Base-by-base conservation (phyloP, 2,113 vertebrate genomes). In the Epinephelus cyanopodus region DNA sequence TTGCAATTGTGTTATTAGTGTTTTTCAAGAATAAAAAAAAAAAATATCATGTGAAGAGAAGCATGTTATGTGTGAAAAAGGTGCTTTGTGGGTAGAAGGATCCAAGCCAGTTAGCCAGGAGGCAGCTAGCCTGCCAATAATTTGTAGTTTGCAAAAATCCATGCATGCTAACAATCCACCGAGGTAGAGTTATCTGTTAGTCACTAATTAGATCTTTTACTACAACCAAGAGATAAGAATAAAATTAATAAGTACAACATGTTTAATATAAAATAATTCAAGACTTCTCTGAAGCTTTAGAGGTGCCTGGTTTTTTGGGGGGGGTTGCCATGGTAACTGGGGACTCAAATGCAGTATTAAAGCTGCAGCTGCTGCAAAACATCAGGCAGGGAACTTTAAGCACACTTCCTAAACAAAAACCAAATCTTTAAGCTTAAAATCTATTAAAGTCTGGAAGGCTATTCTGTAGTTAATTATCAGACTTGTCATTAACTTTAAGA, bases 71-170 rank as follows among this genome's bases (percentile, higher is more conserved):
- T 86, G 85, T 86, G 68, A 80, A 85, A 84, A 87, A 84, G 80
- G 82, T 85, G 74, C 73, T 85, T 90, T 89, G 86, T 85, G 88
- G 86, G 54, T 72, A 82, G 82, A 87, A 68, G 81, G 76, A 89
- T 78, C 76, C 58, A 79, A 78, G 88, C 75, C 84, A 80, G 76
- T 82, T 74, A 85, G 86, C 80, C 89, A 90, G 79, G 89, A 87
- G 76, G 86, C 77, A 80, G 84, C 80, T 78, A 79, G 70, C 64
- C 77, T 76, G 78, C 85, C 85, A 90, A 86, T 81, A 75, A 69
- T 78, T 82, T 74, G 45, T 37, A 58, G 57, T 86, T 83, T 79
- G 72, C 42, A 74, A 83, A 85, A 77, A 60, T 50, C 65, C 17
- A 39, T 58, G 50, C 64, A 75, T 62, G 77, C 75, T 74, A 79